A percentile compares a stretch with the other conserved stretches of the same genome.
Evolutionary conservation across 2,888 invertebrate species (phyloP).

Genomic region (Artemia sinica): DNA sequence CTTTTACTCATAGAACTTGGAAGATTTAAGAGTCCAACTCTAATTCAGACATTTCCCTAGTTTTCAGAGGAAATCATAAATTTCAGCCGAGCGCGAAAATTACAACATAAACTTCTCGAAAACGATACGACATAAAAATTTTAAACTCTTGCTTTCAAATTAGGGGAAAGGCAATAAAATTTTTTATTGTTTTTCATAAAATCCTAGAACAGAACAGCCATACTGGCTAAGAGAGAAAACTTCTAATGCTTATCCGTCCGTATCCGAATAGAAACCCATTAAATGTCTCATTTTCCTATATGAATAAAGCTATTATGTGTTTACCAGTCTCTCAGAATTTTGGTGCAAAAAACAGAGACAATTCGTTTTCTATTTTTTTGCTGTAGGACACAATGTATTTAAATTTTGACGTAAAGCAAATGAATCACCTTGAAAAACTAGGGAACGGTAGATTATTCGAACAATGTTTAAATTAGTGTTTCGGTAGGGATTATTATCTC

Average conservation of each 20-base stretch:
- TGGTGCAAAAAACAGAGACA: not conserved
- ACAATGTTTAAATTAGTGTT: too few relatives aligned
- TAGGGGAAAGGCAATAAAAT: not conserved
- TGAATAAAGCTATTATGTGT: too few relatives aligned
- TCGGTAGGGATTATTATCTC: too few relatives aligned
- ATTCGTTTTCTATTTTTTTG: not conserved
- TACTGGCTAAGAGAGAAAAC: not conserved
- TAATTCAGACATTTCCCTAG: constrained; percentile 7
- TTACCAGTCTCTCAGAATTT: not conserved
- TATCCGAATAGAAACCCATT: too few relatives aligned
- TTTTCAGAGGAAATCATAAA: constrained; percentile 12
- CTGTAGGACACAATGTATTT: too few relatives aligned
- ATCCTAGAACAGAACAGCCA: not conserved
- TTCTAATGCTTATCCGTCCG: not conserved
- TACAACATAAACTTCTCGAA: constrained; percentile 5
- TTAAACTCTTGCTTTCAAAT: constrained; percentile 7
- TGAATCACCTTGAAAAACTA: too few relatives aligned
- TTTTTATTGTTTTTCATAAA: constrained; percentile 18
- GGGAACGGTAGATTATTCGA: too few relatives aligned
- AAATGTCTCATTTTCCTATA: too few relatives aligned
- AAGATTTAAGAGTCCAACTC: not conserved
- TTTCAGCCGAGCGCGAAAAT: constrained; percentile 13
- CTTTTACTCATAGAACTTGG: not conserved
- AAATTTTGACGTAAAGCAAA: too few relatives aligned
- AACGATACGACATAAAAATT: not conserved